These are phyloP conservation scores for Metacarcinus magister DNA, from an alignment of 2,888 invertebrate genomes.

Conservation along the genomic window DNA sequence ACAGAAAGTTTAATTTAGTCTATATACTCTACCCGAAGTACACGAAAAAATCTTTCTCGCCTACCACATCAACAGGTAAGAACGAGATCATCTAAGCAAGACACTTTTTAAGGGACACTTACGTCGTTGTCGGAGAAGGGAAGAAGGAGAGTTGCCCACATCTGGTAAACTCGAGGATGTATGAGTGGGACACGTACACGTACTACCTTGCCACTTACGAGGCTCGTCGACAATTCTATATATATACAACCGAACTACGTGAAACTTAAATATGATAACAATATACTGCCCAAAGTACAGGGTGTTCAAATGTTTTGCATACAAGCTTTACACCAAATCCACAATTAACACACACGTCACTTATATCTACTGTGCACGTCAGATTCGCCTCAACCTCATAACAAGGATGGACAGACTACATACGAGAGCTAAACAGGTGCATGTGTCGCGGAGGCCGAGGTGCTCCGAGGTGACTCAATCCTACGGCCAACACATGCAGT, in stretches of 20 bases:
- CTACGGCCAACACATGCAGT: conserved; percentile 1
- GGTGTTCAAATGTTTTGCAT: background rate
- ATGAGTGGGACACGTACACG: background rate
- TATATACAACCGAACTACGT: background rate
- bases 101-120: background rate
- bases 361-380: background rate
- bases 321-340: background rate
- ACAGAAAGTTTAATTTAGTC: background rate
- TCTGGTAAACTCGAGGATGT: background rate
- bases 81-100: background rate
- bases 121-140: background rate
- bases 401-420: background rate
- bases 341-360: background rate
- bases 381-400: background rate
- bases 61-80: background rate
- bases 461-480: background rate
- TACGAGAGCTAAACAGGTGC: background rate
- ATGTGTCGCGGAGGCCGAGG: background rate
- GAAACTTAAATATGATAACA: background rate
- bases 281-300: background rate
- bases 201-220: background rate
- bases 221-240: background rate
- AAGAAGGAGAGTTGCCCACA: background rate
- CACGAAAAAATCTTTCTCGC: background rate
- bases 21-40: background rate